A percentile compares a stretch with the other conserved stretches of the same genome.
Conservation (phyloP, 1,140 invertebrate genomes). For the Cotesia glomerata region DNA sequence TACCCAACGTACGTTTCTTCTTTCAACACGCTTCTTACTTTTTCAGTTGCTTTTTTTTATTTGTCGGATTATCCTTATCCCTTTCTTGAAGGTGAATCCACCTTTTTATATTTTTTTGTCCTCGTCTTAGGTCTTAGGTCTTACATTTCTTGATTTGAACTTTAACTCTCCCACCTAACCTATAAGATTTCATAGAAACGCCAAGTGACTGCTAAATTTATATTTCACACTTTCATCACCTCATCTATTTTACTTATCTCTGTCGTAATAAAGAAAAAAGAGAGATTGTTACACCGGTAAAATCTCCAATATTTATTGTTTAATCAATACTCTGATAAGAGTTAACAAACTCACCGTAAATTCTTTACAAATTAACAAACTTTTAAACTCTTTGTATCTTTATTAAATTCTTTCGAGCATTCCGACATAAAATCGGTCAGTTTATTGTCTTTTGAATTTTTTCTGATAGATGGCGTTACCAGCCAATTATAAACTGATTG, state of each 20-base stretch:
- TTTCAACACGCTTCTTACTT: slow-evolving; percentile 1
- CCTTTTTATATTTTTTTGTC: slow-evolving; percentile 15
- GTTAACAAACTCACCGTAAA: too few relatives aligned
- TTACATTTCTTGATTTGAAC: neutral
- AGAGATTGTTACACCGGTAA: neutral
- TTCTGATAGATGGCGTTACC: too few relatives aligned
- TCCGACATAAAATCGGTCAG: too few relatives aligned
- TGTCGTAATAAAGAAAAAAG: neutral
- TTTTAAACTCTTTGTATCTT: too few relatives aligned
- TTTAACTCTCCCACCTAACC: neutral
- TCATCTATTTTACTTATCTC: slow-evolving; percentile 1
- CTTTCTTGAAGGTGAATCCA: neutral
- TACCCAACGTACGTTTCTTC: neutral
- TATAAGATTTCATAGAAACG: slow-evolving; percentile 3
- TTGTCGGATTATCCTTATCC: slow-evolving; percentile 24
- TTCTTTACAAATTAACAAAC: too few relatives aligned
- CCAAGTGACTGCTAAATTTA: slow-evolving; percentile 5
- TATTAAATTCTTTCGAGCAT: too few relatives aligned
- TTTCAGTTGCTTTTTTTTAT: slow-evolving; percentile 14
- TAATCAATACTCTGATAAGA: neutral
- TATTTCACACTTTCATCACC: neutral
- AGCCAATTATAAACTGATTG: too few relatives aligned
- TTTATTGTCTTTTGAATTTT: too few relatives aligned
- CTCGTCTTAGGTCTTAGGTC: neutral
- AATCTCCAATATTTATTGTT: neutral